Base-by-base conservation (phyloP, 1,140 invertebrate genomes). In the Monomorium pharaonis region DNA sequence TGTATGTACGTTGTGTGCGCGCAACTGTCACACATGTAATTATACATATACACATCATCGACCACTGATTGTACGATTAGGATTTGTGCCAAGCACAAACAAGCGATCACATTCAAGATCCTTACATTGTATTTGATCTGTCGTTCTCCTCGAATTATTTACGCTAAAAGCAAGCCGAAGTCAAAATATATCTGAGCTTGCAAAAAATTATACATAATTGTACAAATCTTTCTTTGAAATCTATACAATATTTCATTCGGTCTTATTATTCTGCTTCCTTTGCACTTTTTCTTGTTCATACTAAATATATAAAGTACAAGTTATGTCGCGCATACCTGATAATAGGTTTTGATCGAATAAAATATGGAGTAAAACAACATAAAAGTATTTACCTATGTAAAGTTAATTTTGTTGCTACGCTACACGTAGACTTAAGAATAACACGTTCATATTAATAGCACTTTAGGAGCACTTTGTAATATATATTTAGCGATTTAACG, bases 21-120 rank as follows among this genome's bases (percentile, higher is more conserved):
- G n/a, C 21, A 69, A 78, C 18, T 77, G 12, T 42, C 16, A 84
- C n/a, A 47, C 63, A 27, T 85, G 84, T 91, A 60, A 84, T 86
- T 90, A 81, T 56, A 62, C 54, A 14, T 69, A 7, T 54, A 33
- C 27, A 51, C 51, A 60, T 88, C 74, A 86, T 89, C 90, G 88
- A 92, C 70, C 84, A 92, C 84, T 93, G 92, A 94, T 94, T 92
- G 90, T 92, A 94, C 92, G 70, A 92, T 91, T 91, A 92, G 84
- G 77, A 91, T 91, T 91, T 91, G 86, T 93, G 91, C 87, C 72
- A 24, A 69, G 92, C 91, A 94, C 91, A 84, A 83, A 85, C 56
- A 91, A 93, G 89, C 87, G 87, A 92, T 89, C 87, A 93, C 91
- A 93, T 90, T 92, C 62, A 92, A 33, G 69, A 72, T 47, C 65